Base-by-base conservation (phyloP, 2,888 invertebrate species). In the Hololepta plana region DNA sequence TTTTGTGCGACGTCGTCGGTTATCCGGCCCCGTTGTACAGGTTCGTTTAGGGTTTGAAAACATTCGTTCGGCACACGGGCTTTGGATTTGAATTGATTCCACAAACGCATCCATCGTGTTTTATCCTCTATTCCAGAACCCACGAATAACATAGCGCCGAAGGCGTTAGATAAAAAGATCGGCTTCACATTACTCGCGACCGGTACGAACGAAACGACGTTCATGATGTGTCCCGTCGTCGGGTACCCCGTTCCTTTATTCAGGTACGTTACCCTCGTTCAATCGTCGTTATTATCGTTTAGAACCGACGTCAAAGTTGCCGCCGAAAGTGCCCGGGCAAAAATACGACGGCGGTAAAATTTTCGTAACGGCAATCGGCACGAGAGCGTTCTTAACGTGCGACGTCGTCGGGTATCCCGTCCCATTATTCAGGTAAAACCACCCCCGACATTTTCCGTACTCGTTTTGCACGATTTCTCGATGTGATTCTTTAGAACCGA, bases 1-100 rank as follows among this genome's bases (percentile, higher is more conserved):
- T 76, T 49, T 64, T 67, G 38, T 75, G 75, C 52, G 67, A 70
- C 49, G 64, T 71, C 37, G 67, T 70, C 44, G 72, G 70, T 43
- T 74, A 61, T 49, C 75, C 76, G 34, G 65, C 65, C 34, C 75
- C 75, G 32, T 43, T 64, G 35, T 72, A 65, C 64, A 72, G 74
- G 75, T 76, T 67, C 60, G 28, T n/a, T n/a, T n/a, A n/a, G n/a
- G n/a, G n/a, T n/a, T n/a, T n/a, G n/a, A n/a, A n/a, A n/a, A n/a
- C n/a, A n/a, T n/a, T n/a, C n/a, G n/a, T n/a, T n/a, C n/a, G n/a
- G n/a, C n/a, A n/a, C n/a, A n/a, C n/a, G n/a, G n/a, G n/a, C n/a
- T n/a, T n/a, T n/a, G n/a, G n/a, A n/a, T n/a, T n/a, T n/a, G n/a
- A n/a, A n/a, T n/a, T n/a, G n/a, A n/a, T n/a, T n/a, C n/a, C n/a